phyloP scores from a whole-genome alignment of 2,888 invertebrate genomes.

The Dicranocentrus wangi region DNA sequence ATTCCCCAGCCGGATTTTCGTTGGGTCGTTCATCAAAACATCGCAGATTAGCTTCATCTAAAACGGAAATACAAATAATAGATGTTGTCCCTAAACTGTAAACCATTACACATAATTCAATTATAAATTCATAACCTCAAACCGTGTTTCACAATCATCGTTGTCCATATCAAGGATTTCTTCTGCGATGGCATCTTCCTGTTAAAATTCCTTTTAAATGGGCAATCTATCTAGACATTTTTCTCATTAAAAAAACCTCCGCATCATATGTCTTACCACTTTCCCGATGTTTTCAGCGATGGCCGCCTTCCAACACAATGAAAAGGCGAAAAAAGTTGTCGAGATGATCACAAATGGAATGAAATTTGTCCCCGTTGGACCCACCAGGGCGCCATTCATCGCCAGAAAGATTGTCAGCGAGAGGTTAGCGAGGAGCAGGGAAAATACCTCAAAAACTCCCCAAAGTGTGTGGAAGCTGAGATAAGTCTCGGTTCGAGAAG shows the following conservation, averaged over 20 bases:
- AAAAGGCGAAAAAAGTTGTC: constrained; percentile 6
- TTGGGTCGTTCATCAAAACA: constrained; percentile 36
- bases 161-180: constrained; percentile 40
- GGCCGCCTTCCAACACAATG: constrained; percentile 30
- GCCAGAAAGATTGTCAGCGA: constrained; percentile 22
- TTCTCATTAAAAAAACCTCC: no score
- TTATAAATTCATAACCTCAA: constrained; percentile 18
- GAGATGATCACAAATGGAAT: neutral
- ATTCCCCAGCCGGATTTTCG: constrained; percentile 30
- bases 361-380: constrained; percentile 2
- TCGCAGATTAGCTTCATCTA: constrained; percentile 54
- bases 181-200: constrained; percentile 44
- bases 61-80: neutral
- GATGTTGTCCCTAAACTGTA: neutral
- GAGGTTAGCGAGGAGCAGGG: neutral
- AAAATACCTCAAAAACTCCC: constrained; percentile 37
- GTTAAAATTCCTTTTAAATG: no score
- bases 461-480: constrained; percentile 19
- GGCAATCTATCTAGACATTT: no score
- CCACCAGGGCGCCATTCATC: constrained; percentile 7
- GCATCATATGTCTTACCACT: no score
- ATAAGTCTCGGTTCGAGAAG: neutral
- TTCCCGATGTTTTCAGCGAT: constrained; percentile 23
- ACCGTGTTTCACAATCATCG: constrained; percentile 26
- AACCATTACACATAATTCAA: neutral